These are phyloP conservation scores for Tinea pellionella DNA, from an alignment of 2,888 invertebrate species.

Conservation along the genomic window DNA sequence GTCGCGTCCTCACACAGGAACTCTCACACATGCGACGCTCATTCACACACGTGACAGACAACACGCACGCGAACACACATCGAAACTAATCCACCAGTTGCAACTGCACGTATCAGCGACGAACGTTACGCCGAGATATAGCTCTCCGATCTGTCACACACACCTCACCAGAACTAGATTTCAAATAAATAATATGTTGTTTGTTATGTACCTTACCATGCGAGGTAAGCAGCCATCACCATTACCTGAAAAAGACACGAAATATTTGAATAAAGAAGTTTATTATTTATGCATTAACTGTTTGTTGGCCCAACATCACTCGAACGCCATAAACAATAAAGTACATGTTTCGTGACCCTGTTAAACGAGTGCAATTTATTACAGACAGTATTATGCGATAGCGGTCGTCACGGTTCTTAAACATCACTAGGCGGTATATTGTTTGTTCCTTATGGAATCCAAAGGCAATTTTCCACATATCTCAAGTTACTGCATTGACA, in stretches of 20 bases:
- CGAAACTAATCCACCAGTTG: constrained; percentile 48
- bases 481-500: not conserved
- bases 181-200: not conserved
- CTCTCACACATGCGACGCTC: constrained; percentile 37
- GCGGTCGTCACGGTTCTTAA: not conserved
- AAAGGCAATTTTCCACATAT: not conserved
- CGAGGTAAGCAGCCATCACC: not conserved
- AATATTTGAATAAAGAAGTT: not conserved
- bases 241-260: not conserved
- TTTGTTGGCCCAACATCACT: not conserved
- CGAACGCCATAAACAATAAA: not conserved
- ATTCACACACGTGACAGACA: constrained; percentile 17
- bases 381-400: not conserved
- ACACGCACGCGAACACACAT: constrained; percentile 28
- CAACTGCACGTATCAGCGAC: constrained; percentile 42
- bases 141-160: not conserved
- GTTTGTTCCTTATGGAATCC: constrained; percentile 1
- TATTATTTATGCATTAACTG: not conserved
- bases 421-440: not conserved
- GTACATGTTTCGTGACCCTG: constrained; percentile 5
- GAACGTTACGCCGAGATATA: not conserved
- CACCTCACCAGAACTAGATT: no score
- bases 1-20: constrained; percentile 28
- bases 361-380: not conserved
- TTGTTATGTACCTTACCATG: not conserved